phyloP scores from a whole-genome alignment of 2,113 vertebrate genomes.

The Nipponia nippon region DNA sequence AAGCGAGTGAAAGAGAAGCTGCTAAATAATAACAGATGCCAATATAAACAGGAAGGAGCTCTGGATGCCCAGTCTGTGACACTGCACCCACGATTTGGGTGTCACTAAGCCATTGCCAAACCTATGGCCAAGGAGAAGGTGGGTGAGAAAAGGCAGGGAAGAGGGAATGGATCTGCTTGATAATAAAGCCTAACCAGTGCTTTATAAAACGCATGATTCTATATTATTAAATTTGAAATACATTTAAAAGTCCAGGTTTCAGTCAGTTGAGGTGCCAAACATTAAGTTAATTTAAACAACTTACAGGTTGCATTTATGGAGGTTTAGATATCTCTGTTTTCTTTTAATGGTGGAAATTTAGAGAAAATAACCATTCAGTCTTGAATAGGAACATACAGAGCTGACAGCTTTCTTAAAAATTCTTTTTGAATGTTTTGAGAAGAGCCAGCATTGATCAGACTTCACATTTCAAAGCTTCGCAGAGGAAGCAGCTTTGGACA shows the following conservation, averaged over 20 bases:
- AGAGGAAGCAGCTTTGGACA: slow-evolving; percentile 40
- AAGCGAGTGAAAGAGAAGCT: not conserved
- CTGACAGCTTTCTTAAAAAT: slow-evolving; percentile 57
- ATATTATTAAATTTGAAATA: not conserved
- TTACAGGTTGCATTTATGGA: not conserved
- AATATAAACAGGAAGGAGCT: not conserved
- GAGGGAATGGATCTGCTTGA: not conserved
- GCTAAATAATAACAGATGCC: not conserved
- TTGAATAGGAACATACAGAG: not conserved
- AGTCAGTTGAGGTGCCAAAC: not conserved
- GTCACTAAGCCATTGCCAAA: not conserved
- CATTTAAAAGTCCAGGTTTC: not conserved
- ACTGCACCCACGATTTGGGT: not conserved
- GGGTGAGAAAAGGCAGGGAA: not conserved
- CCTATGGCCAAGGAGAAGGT: not conserved
- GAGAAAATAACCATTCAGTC: not conserved
- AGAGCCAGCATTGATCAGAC: slow-evolving; percentile 25
- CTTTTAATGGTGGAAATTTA: not conserved
- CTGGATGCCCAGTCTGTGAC: not conserved
- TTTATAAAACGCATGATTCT: not conserved
- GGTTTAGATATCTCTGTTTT: not conserved
- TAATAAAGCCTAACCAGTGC: not conserved
- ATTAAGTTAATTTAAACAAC: not conserved
- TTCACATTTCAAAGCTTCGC: slow-evolving; percentile 37
- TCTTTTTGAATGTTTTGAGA: slow-evolving; percentile 49